Evolutionary conservation across 1,140 invertebrate genomes (phyloP).

Genomic region (Adoxophyes honmai): DNA sequence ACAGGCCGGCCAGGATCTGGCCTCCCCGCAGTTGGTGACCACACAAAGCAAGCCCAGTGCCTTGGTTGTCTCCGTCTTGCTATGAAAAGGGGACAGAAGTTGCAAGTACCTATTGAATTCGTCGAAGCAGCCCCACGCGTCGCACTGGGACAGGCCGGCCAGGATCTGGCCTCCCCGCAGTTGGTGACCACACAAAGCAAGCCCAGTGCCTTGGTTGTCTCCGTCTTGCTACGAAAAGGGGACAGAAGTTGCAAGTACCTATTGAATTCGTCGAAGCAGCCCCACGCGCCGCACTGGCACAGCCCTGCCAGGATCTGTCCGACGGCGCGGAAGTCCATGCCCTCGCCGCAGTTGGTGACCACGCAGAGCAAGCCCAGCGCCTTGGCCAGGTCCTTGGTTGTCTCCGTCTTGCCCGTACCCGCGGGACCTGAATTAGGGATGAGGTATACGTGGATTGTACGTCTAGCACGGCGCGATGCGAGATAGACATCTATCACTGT

Average conservation of each 20-base stretch:
- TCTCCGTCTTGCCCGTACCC: conserved; percentile 95
- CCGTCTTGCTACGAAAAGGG: too few relatives aligned
- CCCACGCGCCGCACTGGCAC: conserved; percentile 90
- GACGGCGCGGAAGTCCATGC: conserved; percentile 92
- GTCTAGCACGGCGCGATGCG: too few relatives aligned
- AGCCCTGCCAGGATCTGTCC: conserved; percentile 91
- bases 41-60: conserved; percentile 90
- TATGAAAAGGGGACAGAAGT: too few relatives aligned
- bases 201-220: conserved; percentile 92
- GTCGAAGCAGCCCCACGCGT: conserved; percentile 94
- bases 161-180: conserved; percentile 93
- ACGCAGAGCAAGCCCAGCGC: conserved; percentile 91
- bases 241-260: conserved; percentile 18
- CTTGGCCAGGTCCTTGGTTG: conserved; percentile 93
- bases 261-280: conserved; percentile 96
- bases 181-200: conserved; percentile 93
- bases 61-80: too few relatives aligned
- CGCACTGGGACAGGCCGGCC: conserved; percentile 87
- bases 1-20: conserved; percentile 86
- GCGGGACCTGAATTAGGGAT: conserved; percentile 79
- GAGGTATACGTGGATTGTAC: too few relatives aligned
- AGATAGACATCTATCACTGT: too few relatives aligned
- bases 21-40: conserved; percentile 95
- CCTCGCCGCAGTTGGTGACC: conserved; percentile 95
- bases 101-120: conserved; percentile 92